phyloP scores from a whole-genome alignment of 2,888 invertebrate genomes.

The Cerceris ruficornis region DNA sequence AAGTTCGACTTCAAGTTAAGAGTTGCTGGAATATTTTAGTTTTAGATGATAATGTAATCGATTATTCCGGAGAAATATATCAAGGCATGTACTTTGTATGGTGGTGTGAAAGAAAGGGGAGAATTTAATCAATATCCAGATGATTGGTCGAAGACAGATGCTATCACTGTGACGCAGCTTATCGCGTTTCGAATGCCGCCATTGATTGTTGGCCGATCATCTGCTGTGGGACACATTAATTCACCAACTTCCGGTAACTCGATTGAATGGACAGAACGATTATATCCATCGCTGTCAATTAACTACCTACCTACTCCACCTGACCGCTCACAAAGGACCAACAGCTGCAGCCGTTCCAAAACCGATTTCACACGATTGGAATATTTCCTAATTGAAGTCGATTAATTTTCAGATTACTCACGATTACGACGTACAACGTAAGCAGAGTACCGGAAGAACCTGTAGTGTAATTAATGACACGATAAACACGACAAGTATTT shows the following conservation, averaged over 20 bases:
- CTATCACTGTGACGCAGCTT: not conserved
- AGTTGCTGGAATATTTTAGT: too few relatives aligned
- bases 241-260: slow-evolving; percentile 48
- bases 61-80: too few relatives aligned
- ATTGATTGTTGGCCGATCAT: not conserved
- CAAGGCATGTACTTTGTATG: too few relatives aligned
- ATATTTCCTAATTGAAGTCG: slow-evolving; percentile 9
- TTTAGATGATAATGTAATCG: too few relatives aligned
- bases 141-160: too few relatives aligned
- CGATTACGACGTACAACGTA: not conserved
- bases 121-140: too few relatives aligned
- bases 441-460: not conserved
- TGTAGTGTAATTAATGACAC: too few relatives aligned
- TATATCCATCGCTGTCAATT: slow-evolving; percentile 18
- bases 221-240: slow-evolving; percentile 7
- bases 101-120: too few relatives aligned
- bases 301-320: slow-evolving; percentile 1
- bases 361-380: slow-evolving; percentile 1
- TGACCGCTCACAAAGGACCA: slow-evolving; percentile 18
- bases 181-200: not conserved
- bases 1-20: too few relatives aligned
- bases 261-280: slow-evolving; percentile 33
- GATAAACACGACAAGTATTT: too few relatives aligned
- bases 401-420: slow-evolving; percentile 8
- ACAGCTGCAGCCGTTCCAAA: slow-evolving; percentile 5